These are phyloP conservation scores for Regulus satrapa DNA, from an alignment of 2,113 vertebrate genomes.

Conservation along the genomic window DNA sequence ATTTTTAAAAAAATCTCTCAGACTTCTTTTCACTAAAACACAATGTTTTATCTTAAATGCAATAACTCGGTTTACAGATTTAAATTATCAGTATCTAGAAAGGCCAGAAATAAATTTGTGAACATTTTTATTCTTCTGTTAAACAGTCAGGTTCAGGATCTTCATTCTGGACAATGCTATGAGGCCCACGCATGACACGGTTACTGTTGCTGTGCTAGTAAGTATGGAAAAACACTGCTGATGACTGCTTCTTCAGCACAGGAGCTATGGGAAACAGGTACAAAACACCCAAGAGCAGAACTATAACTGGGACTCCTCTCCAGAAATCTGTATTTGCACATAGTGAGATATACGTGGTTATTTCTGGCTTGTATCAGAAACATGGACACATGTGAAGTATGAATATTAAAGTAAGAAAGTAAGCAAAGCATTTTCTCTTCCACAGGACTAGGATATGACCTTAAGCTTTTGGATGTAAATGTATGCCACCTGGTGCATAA, in stretches of 20 bases:
- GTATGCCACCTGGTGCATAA: background rate
- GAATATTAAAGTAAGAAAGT: background rate
- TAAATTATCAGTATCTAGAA: background rate
- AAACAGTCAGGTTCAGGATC: slow-evolving; percentile 68
- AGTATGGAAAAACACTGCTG: background rate
- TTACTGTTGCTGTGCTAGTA: slow-evolving; percentile 64
- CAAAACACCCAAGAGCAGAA: background rate
- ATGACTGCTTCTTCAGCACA: background rate
- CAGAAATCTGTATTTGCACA: background rate
- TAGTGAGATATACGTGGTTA: background rate
- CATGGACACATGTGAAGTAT: accelerated
- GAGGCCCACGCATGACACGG: slow-evolving; percentile 37
- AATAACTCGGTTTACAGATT: background rate
- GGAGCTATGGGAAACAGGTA: background rate
- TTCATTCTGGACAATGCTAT: slow-evolving; percentile 70
- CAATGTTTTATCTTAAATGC: background rate
- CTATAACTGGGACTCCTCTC: background rate
- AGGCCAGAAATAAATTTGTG: background rate
- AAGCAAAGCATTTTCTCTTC: background rate
- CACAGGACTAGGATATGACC: background rate
- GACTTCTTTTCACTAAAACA: background rate
- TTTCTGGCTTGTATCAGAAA: background rate
- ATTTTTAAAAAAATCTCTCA: too few species aligned
- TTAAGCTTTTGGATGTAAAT: background rate
- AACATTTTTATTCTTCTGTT: background rate